phyloP scores from a whole-genome alignment of 2,888 invertebrate species.

The Leptodirus hochenwartii region DNA sequence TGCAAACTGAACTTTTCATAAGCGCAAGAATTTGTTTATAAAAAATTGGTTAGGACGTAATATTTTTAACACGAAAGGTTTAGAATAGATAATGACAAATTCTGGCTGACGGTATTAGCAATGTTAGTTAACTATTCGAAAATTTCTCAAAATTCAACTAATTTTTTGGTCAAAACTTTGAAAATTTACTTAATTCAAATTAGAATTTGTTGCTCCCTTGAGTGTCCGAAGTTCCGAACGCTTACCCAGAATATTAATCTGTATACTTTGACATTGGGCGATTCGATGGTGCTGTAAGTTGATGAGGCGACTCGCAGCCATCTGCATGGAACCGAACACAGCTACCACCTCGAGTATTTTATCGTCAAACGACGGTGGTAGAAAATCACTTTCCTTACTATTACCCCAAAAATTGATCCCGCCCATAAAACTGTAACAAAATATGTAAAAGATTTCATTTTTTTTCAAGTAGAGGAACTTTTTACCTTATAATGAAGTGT shows the following conservation, averaged over 20 bases:
- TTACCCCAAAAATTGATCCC: constrained; percentile 99
- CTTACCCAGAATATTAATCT: constrained; percentile 79
- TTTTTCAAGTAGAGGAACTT: constrained; percentile 1
- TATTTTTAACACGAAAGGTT: no score
- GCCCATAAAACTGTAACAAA: constrained; percentile 71
- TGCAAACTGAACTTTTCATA: no score
- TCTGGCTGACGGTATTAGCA: no score
- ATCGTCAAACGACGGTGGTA: constrained; percentile 91
- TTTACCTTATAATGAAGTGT: not conserved
- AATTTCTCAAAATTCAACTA: no score
- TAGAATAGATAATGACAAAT: no score
- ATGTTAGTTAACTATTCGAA: no score
- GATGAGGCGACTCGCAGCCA: constrained; percentile 89
- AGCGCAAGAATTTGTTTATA: no score
- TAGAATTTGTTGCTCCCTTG: not conserved
- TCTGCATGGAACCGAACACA: constrained; percentile 93
- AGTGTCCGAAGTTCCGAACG: constrained; percentile 1
- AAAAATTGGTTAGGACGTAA: no score
- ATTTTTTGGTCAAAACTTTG: no score
- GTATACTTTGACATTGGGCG: constrained; percentile 89
- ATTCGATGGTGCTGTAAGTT: constrained; percentile 94
- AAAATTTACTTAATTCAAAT: no score
- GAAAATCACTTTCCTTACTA: constrained; percentile 78
- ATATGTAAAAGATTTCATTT: constrained; percentile 2
- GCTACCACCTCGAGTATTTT: constrained; percentile 93